These are phyloP conservation scores for Leptinotarsa lineolata DNA, from an alignment of 1,140 invertebrate species.

Conservation along the genomic window DNA sequence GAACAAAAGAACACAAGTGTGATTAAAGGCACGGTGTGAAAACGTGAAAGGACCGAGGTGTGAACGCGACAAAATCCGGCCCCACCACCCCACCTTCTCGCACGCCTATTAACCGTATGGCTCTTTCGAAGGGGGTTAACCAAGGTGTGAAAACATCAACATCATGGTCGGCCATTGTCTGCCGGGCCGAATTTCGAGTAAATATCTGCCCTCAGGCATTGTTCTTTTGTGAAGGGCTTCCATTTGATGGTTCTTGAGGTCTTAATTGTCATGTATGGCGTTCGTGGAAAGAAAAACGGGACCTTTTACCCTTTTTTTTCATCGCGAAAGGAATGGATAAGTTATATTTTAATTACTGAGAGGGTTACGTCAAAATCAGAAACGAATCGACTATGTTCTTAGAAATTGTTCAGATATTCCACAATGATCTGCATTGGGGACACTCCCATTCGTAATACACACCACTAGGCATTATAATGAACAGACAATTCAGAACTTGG, in stretches of 20 bases:
- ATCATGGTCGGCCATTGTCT: constrained; percentile 23
- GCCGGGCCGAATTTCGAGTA: constrained; percentile 14
- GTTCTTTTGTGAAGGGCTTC: constrained; percentile 19
- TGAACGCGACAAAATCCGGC: neutral
- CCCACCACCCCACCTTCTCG: neutral
- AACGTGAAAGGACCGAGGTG: constrained; percentile 4
- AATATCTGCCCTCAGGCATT: neutral
- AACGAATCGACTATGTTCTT: no score
- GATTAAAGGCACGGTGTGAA: constrained; percentile 24
- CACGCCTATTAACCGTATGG: neutral
- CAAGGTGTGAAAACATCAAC: constrained; percentile 29
- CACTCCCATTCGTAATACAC: no score
- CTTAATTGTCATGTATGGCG: neutral
- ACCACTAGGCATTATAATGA: no score
- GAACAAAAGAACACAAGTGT: constrained; percentile 20
- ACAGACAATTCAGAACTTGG: no score
- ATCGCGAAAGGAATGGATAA: no score
- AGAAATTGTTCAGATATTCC: no score
- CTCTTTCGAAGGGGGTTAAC: constrained; percentile 20
- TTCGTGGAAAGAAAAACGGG: no score
- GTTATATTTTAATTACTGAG: no score
- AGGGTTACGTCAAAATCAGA: no score
- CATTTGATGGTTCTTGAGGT: neutral
- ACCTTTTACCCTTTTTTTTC: no score
- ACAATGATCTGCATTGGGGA: no score